phyloP scores from a whole-genome alignment of 1,140 invertebrate species.

The Phenacoccus solenopsis region DNA sequence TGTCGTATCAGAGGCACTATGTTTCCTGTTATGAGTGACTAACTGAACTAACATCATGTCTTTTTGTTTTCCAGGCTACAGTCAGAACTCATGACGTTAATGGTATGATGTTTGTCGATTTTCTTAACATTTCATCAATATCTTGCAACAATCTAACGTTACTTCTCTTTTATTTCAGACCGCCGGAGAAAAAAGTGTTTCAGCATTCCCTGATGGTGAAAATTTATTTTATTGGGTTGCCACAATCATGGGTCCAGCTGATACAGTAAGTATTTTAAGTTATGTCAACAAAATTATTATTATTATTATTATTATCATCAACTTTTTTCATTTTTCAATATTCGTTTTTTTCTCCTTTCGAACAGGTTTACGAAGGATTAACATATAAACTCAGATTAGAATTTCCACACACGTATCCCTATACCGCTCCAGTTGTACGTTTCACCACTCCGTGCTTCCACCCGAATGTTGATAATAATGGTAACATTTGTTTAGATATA shows the following conservation, averaged over 20 bases:
- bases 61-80: conserved; percentile 48
- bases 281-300: not conserved
- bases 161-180: conserved; percentile 38
- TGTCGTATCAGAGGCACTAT: not conserved
- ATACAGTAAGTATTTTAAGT: conserved; percentile 51
- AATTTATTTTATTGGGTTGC: conserved; percentile 94
- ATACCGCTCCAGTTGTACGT: conserved; percentile 78
- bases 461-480: conserved; percentile 80
- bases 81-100: conserved; percentile 69
- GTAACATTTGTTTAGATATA: conserved; percentile 92
- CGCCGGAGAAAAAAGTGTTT: conserved; percentile 77
- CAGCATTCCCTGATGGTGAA: conserved; percentile 92
- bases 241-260: conserved; percentile 76
- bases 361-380: conserved; percentile 69
- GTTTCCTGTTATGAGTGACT: not conserved
- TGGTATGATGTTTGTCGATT: conserved; percentile 36
- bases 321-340: not conserved
- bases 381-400: conserved; percentile 79
- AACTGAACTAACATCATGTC: not conserved
- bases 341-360: not conserved
- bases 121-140: not conserved
- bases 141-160: conserved; percentile 25
- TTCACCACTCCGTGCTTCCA: conserved; percentile 91
- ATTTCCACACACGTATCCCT: conserved; percentile 91
- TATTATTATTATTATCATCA: not conserved